Evolutionary conservation across 2,113 vertebrate species (phyloP).

Genomic region (Cervus canadensis): DNA sequence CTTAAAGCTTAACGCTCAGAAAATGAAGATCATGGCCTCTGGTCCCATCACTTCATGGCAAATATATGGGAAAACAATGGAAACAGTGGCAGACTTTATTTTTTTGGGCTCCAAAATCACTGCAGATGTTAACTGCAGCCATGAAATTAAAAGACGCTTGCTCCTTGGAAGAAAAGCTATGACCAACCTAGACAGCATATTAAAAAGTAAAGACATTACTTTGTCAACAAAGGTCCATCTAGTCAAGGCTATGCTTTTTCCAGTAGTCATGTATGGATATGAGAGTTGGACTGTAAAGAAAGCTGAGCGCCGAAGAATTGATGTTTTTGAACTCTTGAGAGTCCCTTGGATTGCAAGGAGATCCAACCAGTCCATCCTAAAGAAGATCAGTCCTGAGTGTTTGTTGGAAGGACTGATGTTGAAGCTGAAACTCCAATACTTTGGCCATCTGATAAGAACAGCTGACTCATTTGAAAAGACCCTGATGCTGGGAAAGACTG

Average conservation of each 20-base stretch:
- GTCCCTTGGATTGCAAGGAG: background rate
- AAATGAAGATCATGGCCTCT: too few relatives aligned
- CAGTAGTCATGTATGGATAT: background rate
- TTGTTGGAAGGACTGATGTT: background rate
- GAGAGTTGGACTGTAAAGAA: background rate
- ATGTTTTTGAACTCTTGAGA: background rate
- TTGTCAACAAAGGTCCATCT: background rate
- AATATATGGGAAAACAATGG: background rate
- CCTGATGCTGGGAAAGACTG: background rate
- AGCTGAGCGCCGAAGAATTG: background rate
- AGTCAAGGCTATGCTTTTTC: background rate
- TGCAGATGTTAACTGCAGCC: background rate
- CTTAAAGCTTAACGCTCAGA: background rate
- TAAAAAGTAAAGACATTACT: background rate
- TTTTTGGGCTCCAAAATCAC: background rate
- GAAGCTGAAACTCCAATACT: background rate
- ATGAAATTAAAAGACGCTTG: background rate
- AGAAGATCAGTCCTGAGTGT: background rate
- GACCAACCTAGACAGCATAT: background rate
- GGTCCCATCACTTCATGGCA: background rate
- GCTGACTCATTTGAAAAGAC: background rate
- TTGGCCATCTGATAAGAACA: background rate
- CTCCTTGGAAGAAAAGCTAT: background rate
- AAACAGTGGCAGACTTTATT: background rate
- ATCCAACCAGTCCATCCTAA: background rate